Percentiles rank a stretch among this genome's conserved stretches.
phyloP scores from a whole-genome alignment of 2,113 vertebrate species.

The Sinocyclocheilus rhinocerous region DNA sequence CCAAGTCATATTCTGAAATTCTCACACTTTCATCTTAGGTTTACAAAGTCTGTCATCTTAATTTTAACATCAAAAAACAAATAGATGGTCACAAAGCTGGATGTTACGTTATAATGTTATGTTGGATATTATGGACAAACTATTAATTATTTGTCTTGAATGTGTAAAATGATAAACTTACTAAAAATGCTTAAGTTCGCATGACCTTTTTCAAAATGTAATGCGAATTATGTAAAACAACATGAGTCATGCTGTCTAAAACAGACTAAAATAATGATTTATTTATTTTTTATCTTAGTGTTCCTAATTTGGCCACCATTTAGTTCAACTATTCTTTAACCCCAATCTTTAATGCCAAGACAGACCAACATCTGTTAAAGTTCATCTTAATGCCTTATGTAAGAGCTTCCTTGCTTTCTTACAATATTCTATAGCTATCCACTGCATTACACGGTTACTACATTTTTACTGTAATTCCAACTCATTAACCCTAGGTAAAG shows the following conservation, averaged over 20 bases:
- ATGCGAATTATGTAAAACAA: too few species aligned
- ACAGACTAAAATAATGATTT: not conserved
- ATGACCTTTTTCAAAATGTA: not conserved
- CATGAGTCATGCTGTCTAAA: not conserved
- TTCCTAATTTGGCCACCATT: not conserved
- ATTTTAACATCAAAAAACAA: not conserved
- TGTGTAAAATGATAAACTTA: not conserved
- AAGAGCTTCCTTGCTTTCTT: not conserved
- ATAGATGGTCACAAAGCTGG: not conserved
- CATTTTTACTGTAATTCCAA: not conserved
- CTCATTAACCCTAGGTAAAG: not conserved
- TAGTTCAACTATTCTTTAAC: not conserved
- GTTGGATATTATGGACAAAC: too few species aligned
- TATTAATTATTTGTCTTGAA: not conserved
- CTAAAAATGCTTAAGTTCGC: not conserved
- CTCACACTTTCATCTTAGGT: not conserved
- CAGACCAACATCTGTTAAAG: not conserved
- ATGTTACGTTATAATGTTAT: not conserved
- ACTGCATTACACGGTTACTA: not conserved
- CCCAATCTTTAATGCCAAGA: not conserved
- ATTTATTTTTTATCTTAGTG: not conserved
- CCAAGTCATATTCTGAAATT: not conserved
- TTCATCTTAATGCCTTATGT: not conserved
- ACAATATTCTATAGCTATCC: not conserved
- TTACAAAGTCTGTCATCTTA: not conserved